Base-by-base conservation (phyloP, 2,888 invertebrate genomes). In the Phortica okadai region DNA sequence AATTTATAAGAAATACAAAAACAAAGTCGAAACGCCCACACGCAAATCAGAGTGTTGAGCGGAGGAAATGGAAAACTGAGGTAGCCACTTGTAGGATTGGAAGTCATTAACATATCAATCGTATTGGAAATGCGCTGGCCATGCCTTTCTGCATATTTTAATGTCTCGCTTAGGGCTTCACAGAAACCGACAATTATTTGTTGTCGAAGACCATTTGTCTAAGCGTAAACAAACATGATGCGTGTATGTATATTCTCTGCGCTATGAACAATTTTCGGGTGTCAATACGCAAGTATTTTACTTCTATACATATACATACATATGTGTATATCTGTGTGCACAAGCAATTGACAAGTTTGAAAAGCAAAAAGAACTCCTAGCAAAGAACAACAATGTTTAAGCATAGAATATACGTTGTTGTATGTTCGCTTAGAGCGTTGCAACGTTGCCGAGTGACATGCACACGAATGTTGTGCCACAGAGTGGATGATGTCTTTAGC, bases 51-150 rank as follows among this genome's bases (percentile, higher is more conserved):
- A 14, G 25, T 16, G n/a, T 11, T 21, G 7, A 58, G 14, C 7
- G 1, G 16, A 62, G 21, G 6, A 25, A 21, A 7, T n/a, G 14
- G 1, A 62, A 62, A 3, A 62, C 16, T n/a, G 16, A 16, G 64
- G 64, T 11, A 42, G 69, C 69, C 69, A 69, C 44, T 69, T 69
- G 42, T 67, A 69, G n/a, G 21, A 45, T 41, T 69, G 69, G 69
- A 69, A 69, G 69, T 69, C 45, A 69, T 69, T 69, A 69, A 50
- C 45, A 69, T 69, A 45, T 69, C 45, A 69, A 69, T 45, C 45
- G 25, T 16, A 7, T 44, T 45, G 8, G 69, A 8, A 64, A 64
- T 14, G 8, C 41, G 21, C 33, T 25, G 16, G 21, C 11, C n/a
- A 59, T 59, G 21, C 25, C 16, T 59, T 59, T 8, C 25, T 33